These are phyloP conservation scores for Channa argus DNA, from an alignment of 2,113 vertebrate genomes.

Conservation along the genomic window DNA sequence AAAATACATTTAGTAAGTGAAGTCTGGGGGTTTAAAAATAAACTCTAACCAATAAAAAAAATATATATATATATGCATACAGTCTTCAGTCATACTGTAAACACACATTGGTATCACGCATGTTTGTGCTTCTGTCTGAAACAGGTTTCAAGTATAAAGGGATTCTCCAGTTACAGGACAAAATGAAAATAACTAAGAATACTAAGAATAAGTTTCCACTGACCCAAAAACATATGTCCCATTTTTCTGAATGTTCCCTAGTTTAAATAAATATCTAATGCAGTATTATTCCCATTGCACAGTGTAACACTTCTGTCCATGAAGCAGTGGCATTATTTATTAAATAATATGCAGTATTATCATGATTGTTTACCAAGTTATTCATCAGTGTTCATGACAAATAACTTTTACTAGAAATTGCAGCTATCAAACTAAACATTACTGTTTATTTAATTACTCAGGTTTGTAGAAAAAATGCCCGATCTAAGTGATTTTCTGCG, in stretches of 20 bases:
- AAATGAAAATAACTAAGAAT: slow-evolving; percentile 21
- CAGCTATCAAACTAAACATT: no score
- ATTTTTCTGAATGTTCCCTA: slow-evolving; percentile 9
- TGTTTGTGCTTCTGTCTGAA: slow-evolving; percentile 29
- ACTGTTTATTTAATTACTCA: no score
- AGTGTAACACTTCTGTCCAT: slow-evolving; percentile 2
- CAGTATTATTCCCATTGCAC: slow-evolving; percentile 21
- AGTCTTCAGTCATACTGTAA: background rate
- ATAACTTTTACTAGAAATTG: no score
- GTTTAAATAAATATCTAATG: background rate
- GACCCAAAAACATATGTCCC: no score
- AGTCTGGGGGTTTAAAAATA: slow-evolving; percentile 15
- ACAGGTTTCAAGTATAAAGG: background rate
- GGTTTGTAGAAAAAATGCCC: no score
- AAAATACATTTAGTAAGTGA: slow-evolving; percentile 26
- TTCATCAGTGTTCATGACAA: no score
- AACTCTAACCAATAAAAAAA: slow-evolving; percentile 25
- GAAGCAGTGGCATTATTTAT: background rate
- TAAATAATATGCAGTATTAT: background rate
- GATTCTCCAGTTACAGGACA: slow-evolving; percentile 18
- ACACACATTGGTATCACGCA: background rate
- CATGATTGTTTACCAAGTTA: no score
- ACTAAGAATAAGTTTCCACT: no score
- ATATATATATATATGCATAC: no score
- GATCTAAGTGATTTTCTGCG: no score